These are phyloP conservation scores for Cariama cristata DNA, from an alignment of 2,113 vertebrate species.

Conservation along the genomic window DNA sequence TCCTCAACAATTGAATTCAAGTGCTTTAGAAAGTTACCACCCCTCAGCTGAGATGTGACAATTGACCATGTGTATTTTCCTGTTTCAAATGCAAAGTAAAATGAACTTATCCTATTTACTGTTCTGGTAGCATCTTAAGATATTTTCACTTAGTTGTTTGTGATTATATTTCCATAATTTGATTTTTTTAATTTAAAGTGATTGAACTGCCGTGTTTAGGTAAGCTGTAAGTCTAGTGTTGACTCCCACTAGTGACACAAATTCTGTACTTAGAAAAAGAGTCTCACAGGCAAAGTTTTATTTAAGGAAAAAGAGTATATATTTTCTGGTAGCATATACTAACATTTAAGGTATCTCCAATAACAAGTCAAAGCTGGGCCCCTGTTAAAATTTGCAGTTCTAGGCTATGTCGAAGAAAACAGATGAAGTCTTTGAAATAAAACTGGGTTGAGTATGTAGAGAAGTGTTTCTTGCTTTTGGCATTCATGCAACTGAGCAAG, in stretches of 20 bases:
- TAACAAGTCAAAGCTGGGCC: neutral
- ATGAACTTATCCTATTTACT: neutral
- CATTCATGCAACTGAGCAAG: neutral
- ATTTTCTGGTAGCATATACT: neutral
- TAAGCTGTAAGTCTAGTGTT: neutral
- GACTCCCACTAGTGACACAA: neutral
- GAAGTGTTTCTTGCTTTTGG: neutral
- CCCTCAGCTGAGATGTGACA: neutral
- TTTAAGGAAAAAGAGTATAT: neutral
- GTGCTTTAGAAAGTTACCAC: neutral
- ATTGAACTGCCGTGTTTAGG: neutral
- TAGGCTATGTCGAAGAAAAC: neutral
- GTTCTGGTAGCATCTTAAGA: neutral
- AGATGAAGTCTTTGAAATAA: neutral
- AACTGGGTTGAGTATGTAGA: neutral
- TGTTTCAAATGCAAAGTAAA: neutral
- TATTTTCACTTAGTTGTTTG: neutral
- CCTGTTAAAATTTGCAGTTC: neutral
- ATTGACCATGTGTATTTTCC: neutral
- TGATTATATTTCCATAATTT: neutral
- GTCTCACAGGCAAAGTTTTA: neutral
- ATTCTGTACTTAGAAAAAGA: neutral
- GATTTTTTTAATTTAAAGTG: neutral
- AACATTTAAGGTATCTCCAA: neutral
- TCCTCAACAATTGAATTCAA: neutral